These are phyloP conservation scores for Rousettus madagascariensis DNA, from an alignment of 2,797 vertebrate species.

Conservation along the genomic window DNA sequence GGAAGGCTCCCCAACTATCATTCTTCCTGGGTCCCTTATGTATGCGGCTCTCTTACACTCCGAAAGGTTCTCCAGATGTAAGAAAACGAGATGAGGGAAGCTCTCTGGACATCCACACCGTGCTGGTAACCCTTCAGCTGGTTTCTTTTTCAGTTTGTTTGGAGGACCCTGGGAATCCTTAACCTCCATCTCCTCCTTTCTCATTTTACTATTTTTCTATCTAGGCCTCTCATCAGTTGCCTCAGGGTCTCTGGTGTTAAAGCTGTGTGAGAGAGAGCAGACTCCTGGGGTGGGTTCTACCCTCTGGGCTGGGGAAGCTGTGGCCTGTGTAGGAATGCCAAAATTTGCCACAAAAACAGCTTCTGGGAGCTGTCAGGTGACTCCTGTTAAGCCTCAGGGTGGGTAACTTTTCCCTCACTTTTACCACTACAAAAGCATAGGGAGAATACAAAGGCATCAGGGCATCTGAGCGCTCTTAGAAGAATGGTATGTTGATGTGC, in stretches of 20 bases:
- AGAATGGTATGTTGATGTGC: neutral
- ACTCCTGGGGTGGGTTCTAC: neutral
- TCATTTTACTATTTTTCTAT: neutral
- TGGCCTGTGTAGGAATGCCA: neutral
- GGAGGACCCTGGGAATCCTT: neutral
- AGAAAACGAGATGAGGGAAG: neutral
- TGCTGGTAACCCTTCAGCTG: neutral
- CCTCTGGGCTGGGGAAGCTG: neutral
- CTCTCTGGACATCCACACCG: neutral
- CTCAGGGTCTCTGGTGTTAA: neutral
- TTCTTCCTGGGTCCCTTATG: neutral
- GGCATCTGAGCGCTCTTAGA: neutral
- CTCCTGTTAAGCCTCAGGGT: neutral
- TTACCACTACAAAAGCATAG: neutral
- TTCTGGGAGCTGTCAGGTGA: neutral
- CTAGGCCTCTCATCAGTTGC: neutral
- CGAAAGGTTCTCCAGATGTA: neutral
- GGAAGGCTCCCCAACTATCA: neutral
- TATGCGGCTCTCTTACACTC: neutral
- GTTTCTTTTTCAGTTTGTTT: neutral
- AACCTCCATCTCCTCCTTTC: neutral
- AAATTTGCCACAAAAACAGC: neutral
- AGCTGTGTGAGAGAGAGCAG: neutral
- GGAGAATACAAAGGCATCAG: neutral
- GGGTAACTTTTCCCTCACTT: neutral